Base-by-base conservation (phyloP, 2,888 invertebrate genomes). In the Digitonthophagus gazella region DNA sequence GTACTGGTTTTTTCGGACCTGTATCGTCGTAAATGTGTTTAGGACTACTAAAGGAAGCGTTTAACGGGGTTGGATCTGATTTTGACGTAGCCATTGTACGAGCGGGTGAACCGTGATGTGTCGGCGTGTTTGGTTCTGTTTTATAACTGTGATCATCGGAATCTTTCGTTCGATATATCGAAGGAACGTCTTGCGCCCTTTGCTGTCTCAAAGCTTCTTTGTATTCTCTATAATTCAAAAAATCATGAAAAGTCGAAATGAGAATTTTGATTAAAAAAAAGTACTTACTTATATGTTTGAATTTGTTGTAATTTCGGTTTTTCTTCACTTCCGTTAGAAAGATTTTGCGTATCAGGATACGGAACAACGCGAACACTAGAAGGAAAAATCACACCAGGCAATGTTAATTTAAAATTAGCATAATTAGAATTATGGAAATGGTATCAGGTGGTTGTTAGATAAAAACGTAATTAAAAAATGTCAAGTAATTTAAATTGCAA, bases 141-240 rank as follows among this genome's bases (percentile, higher is more conserved):
- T 85, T 85, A 68, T 87, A 86, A 28, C 83, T 84, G 70, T 85
- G 84, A 75, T 87, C 87, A 69, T 86, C 83, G 15, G 88, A 87
- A 75, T 89, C 86, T 71, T 89, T 88, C 76, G 89, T 88, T 74
- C 90, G 86, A 82, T 93, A 93, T 70, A 93, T 88, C 72, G 86
- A 85, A 65, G 85, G 85, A 63, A 86, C 86, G 80, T 93, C 93
- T 83, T 91, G 92, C 72, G 90, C 91, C 75, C 95, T 87, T 82
- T 95, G 95, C 78, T 93, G 92, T 82, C 92, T 91, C 80, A 94
- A 83, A 69, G 94, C 94, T 87, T 95, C 95, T 85, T 95, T 95
- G 85, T 94, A 95, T 85, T 95, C 94, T 84, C 93, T 89, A 84
- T 54, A 20, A 64, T n/a, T 22, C 58, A 58, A 58, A 58, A 58